Evolutionary conservation across 2,113 vertebrate species (phyloP).

Genomic region (Aldabrachelys gigantea): DNA sequence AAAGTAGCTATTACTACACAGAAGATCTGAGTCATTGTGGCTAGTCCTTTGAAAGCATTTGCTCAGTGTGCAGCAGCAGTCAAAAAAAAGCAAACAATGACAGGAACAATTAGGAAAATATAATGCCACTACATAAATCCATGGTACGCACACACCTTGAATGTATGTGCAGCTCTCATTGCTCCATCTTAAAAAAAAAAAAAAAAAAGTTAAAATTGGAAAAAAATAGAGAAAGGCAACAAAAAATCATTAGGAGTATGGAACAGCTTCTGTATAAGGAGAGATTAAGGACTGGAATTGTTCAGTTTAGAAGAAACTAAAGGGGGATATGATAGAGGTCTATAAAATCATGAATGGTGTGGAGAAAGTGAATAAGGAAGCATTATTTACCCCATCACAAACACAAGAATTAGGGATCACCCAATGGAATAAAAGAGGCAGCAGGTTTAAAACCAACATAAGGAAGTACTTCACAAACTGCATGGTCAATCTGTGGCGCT

Average conservation of each 20-base stretch:
- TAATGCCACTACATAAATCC: background rate
- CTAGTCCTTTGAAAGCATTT: background rate
- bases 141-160: background rate
- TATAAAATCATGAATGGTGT: background rate
- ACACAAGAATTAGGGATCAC: background rate
- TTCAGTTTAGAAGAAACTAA: background rate
- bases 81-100: background rate
- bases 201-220: background rate
- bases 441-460: background rate
- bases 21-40: background rate
- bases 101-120: background rate
- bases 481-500: background rate
- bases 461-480: background rate
- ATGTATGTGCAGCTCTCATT: background rate
- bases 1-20: background rate
- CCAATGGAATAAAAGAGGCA: background rate
- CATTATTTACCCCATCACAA: background rate
- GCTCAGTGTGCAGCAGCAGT: background rate
- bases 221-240: background rate
- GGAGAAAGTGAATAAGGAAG: background rate
- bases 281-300: background rate
- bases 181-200: background rate
- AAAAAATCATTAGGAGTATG: background rate
- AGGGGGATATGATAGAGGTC: background rate
- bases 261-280: background rate